These are phyloP conservation scores for Volucella zonaria DNA, from an alignment of 2,888 invertebrate genomes.

Conservation along the genomic window DNA sequence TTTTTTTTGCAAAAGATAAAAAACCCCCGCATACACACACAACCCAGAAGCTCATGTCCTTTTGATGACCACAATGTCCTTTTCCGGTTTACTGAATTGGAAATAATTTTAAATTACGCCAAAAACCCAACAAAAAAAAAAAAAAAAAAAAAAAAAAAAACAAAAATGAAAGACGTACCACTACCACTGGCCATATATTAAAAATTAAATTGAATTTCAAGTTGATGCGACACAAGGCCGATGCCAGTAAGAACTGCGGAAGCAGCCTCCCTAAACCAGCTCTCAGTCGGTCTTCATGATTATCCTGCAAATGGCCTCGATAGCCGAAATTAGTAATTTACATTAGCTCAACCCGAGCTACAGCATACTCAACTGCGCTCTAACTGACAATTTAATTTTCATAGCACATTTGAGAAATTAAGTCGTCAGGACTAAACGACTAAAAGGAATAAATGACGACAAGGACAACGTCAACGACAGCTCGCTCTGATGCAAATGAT, in stretches of 20 bases:
- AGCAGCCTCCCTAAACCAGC: conserved; percentile 5
- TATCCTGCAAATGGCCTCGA: conserved; percentile 65
- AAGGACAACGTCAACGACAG: background rate
- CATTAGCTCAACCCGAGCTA: conserved; percentile 48
- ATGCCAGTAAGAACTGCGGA: no score
- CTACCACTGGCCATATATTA: conserved; percentile 49
- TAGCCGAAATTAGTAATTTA: conserved; percentile 68
- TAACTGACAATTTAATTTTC: conserved; percentile 67
- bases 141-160: no score
- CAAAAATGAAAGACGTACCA: background rate
- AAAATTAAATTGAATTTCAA: conserved; percentile 68
- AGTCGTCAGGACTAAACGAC: conserved; percentile 64
- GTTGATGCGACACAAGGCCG: conserved; percentile 31
- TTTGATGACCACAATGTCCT: conserved; percentile 66
- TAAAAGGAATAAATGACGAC: conserved; percentile 4
- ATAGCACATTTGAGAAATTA: conserved; percentile 70
- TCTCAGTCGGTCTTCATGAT: conserved; percentile 16
- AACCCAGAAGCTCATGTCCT: conserved; percentile 50
- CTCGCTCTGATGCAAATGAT: background rate
- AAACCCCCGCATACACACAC: background rate
- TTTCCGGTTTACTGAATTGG: conserved; percentile 72
- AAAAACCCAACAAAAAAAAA: conserved; percentile 18
- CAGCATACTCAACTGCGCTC: conserved; percentile 18
- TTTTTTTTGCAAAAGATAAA: conserved; percentile 11
- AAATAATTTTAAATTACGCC: conserved; percentile 69